Evolutionary conservation across 2,888 invertebrate species (phyloP).

Genomic region (Nemoura dubitans): DNA sequence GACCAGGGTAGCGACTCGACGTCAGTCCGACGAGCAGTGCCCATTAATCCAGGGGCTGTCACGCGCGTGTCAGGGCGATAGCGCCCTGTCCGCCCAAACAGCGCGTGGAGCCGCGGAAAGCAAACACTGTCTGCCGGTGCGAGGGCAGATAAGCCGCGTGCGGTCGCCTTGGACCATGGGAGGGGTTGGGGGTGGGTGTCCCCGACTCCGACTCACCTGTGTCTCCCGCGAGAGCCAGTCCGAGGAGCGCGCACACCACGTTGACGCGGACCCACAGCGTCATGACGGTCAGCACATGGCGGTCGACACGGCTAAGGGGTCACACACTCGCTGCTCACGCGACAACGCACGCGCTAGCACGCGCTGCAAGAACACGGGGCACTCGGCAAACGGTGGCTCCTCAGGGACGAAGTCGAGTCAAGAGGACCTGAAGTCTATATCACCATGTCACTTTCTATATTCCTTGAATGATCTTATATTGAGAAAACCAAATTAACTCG

Average conservation of each 20-base stretch:
- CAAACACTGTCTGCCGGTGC: background rate
- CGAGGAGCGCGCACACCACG: conserved; percentile 21
- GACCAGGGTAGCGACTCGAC: too few relatives aligned
- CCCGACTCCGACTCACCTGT: conserved; percentile 14
- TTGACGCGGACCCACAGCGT: background rate
- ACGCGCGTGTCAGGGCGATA: background rate
- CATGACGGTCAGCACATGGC: background rate
- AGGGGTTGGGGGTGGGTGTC: background rate
- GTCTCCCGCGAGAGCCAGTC: background rate
- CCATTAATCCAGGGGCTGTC: too few relatives aligned
- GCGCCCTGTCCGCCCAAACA: background rate
- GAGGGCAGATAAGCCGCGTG: conserved; percentile 18
- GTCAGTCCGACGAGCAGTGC: too few relatives aligned
- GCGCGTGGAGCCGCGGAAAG: background rate
- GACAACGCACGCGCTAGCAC: too few relatives aligned
- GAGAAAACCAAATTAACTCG: too few relatives aligned
- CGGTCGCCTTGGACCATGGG: background rate
- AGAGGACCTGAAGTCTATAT: too few relatives aligned
- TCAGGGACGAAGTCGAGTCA: too few relatives aligned
- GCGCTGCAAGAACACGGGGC: too few relatives aligned
- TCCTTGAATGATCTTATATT: too few relatives aligned
- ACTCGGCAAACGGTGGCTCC: too few relatives aligned
- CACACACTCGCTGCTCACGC: background rate
- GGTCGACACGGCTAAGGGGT: background rate
- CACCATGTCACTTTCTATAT: too few relatives aligned